A percentile compares a stretch with the other conserved stretches of the same genome.
Conservation (phyloP, 2,797 vertebrate species). For the Syngnathus rostellatus region DNA sequence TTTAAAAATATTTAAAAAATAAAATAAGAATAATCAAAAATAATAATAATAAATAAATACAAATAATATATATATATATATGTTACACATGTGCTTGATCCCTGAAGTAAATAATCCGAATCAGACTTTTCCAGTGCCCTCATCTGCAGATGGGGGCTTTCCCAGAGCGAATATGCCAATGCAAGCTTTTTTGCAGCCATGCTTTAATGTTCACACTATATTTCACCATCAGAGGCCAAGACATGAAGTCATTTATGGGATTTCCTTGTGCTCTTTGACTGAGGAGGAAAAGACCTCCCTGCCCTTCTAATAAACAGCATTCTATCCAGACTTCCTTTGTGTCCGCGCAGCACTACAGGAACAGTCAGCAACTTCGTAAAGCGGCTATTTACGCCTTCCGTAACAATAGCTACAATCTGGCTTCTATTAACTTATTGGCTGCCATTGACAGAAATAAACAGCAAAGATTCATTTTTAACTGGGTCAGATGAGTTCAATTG, state of each 20-base stretch:
- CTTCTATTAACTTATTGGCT: neutral
- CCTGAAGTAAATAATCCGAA: too few species aligned
- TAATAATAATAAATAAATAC: too few species aligned
- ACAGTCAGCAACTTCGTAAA: neutral
- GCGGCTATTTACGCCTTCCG: neutral
- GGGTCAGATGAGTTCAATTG: neutral
- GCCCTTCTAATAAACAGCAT: slow-evolving; percentile 53
- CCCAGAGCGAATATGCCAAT: slow-evolving; percentile 21
- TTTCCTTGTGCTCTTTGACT: slow-evolving; percentile 37
- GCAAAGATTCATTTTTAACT: too few species aligned
- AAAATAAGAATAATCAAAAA: too few species aligned
- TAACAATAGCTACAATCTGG: neutral
- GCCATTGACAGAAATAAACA: too few species aligned
- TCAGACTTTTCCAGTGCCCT: slow-evolving; percentile 10
- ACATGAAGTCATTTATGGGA: slow-evolving; percentile 52
- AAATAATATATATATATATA: too few species aligned
- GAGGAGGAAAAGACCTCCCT: slow-evolving; percentile 47
- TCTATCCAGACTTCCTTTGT: slow-evolving; percentile 46
- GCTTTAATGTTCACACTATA: slow-evolving; percentile 4
- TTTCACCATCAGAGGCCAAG: slow-evolving; percentile 36
- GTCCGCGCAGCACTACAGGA: neutral
- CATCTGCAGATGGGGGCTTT: slow-evolving; percentile 31
- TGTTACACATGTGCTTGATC: too few species aligned
- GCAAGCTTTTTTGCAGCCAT: slow-evolving; percentile 31
- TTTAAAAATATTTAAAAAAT: too few species aligned